Evolutionary conservation across 2,113 vertebrate genomes (phyloP), one percentile per base, ranked within the genome.

Genomic region (Phaethornis superciliosus): DNA sequence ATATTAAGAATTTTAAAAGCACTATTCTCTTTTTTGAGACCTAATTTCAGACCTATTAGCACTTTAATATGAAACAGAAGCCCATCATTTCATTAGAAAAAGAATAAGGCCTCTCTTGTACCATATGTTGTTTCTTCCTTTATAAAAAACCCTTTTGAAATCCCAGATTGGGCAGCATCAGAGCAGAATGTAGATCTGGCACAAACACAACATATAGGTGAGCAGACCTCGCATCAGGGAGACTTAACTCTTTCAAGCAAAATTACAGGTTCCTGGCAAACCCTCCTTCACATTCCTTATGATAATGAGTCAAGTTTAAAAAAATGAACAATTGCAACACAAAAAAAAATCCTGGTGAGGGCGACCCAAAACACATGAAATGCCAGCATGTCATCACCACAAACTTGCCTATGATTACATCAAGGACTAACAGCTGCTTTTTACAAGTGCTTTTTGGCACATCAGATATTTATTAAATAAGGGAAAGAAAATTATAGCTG

Each of bases 11-110:
- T 97, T 97, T 97, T 97, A 97, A 98, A 98, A 97, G 95, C 96
- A 97, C 93, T 95, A 97, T 96, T 97, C 97, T 97, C 96, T 97
- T 96, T 96, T 94, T 96, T 89, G 95, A 98, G 97, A 97, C 97
- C 96, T 97, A 98, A 98, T 98, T 98, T 98, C 97, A 98, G 97
- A 97, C 95, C 95, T 97, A 98, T 98, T 98, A 98, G 98, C 96
- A 97, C 96, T 98, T 98, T 98, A 98, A 98, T 98, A 98, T 95
- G 96, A 98, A 98, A 98, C 97, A 98, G 97, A 98, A 97, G 96
- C 96, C 95, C 95, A 97, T 98, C 97, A 97, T 98, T 98, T 98
- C 97, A 97, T 98, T 97, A 97, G 91, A 78, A 96, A 96, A 88
- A 91, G 97, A 97, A 94, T 94, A 97, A 96, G 96, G 87, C 79